These are phyloP conservation scores for Ectropis crepuscularia DNA, from an alignment of 2,888 invertebrate species.

Conservation along the genomic window DNA sequence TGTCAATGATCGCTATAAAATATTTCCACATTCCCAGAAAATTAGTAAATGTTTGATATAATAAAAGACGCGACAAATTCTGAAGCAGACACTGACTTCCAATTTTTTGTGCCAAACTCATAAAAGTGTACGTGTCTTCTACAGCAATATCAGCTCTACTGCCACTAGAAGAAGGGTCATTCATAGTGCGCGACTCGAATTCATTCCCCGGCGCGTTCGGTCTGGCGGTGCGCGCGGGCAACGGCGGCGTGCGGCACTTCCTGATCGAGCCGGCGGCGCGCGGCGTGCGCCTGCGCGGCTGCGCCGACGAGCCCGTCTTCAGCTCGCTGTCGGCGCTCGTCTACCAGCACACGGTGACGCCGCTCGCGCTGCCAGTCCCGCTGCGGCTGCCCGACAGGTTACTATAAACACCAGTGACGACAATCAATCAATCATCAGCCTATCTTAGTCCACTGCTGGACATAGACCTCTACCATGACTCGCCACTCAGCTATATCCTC, in stretches of 20 bases:
- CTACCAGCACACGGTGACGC: constrained; percentile 98
- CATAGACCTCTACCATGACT: too few species aligned
- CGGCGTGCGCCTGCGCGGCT: constrained; percentile 97
- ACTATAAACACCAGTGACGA: too few species aligned
- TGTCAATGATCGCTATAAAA: too few species aligned
- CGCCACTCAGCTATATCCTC: too few species aligned
- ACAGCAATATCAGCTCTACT: constrained; percentile 94
- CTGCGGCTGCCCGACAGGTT: constrained; percentile 92
- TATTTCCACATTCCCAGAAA: too few species aligned
- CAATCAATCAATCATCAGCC: too few species aligned
- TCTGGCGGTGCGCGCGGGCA: constrained; percentile 97
- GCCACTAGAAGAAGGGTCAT: constrained; percentile 95
- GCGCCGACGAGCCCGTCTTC: constrained; percentile 98
- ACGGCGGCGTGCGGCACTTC: constrained; percentile 97
- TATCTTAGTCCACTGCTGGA: too few species aligned
- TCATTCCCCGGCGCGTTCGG: constrained; percentile 99
- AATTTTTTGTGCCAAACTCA: not conserved
- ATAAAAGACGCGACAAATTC: too few species aligned
- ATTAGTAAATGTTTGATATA: too few species aligned
- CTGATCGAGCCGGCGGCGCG: constrained; percentile 98
- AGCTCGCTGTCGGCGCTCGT: constrained; percentile 98
- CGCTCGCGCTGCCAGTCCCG: constrained; percentile 96
- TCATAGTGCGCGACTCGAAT: constrained; percentile 98
- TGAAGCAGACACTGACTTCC: too few species aligned
- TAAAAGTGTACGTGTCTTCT: constrained; percentile 32